A percentile compares a stretch with the other conserved stretches of the same genome.
Evolutionary conservation across 2,113 vertebrate species (phyloP).

Genomic region (Oncorhynchus mykiss): DNA sequence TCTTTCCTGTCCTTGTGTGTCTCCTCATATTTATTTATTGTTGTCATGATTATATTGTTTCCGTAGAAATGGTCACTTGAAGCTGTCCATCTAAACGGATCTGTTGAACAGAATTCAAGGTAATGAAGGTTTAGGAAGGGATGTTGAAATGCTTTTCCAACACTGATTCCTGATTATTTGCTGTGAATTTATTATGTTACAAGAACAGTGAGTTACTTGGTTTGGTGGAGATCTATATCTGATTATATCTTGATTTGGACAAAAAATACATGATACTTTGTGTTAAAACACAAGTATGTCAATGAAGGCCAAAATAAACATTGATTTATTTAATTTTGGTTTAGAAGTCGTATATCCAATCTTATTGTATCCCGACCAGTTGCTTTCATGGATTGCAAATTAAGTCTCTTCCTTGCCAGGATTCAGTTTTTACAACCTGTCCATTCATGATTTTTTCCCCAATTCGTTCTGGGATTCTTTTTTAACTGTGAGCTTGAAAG

Average conservation of each 20-base stretch:
- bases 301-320: background rate
- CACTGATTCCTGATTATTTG: slow-evolving; percentile 61
- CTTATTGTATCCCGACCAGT: no score
- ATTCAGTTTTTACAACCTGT: no score
- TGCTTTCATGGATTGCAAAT: no score
- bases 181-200: slow-evolving; percentile 67
- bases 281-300: slow-evolving; percentile 27
- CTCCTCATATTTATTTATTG: slow-evolving; percentile 77
- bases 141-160: slow-evolving; percentile 31
- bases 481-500: no score
- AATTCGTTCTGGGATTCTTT: no score
- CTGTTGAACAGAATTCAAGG: slow-evolving; percentile 78
- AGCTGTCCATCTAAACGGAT: slow-evolving; percentile 69
- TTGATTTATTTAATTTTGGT: background rate
- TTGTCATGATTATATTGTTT: slow-evolving; percentile 55
- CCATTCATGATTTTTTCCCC: no score
- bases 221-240: background rate
- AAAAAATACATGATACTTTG: background rate
- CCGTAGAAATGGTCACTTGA: slow-evolving; percentile 68
- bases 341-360: slow-evolving; percentile 16
- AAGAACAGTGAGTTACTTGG: background rate
- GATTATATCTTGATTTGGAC: no score
- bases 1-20: slow-evolving; percentile 44
- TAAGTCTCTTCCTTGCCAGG: no score
- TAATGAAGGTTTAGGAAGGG: slow-evolving; percentile 44